phyloP scores from a whole-genome alignment of 2,113 vertebrate genomes.

The Camelus dromedarius region DNA sequence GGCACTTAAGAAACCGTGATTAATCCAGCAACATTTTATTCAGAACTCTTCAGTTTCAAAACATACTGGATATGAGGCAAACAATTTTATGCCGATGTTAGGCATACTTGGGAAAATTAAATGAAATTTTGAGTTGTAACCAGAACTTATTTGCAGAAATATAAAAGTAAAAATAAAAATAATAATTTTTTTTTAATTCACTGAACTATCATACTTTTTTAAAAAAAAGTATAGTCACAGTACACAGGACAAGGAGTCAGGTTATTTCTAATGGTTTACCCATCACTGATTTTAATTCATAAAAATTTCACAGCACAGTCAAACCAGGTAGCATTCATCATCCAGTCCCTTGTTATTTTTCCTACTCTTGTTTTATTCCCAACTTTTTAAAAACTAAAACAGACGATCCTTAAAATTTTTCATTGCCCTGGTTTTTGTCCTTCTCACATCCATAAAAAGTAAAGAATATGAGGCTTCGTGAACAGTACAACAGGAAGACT shows the following conservation, averaged over 20 bases:
- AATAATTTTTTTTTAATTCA: neutral
- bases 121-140: neutral
- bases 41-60: conserved; percentile 26
- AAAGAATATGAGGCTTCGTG: neutral
- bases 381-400: conserved; percentile 33
- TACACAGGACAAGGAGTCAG: neutral
- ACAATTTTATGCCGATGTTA: neutral
- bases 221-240: neutral
- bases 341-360: neutral
- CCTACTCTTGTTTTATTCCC: neutral
- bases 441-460: neutral
- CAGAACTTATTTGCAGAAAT: neutral
- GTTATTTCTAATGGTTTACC: neutral
- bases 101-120: neutral
- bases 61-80: neutral
- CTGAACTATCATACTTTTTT: neutral
- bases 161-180: neutral
- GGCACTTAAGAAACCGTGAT: neutral
- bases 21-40: conserved; percentile 7
- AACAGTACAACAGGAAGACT: neutral
- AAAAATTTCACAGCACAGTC: neutral
- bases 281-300: neutral
- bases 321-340: neutral
- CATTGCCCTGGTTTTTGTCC: neutral
- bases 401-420: neutral